Evolutionary conservation across 1,140 invertebrate genomes (phyloP), one percentile per base, ranked within the genome.

Genomic region (Vanessa tameamea): DNA sequence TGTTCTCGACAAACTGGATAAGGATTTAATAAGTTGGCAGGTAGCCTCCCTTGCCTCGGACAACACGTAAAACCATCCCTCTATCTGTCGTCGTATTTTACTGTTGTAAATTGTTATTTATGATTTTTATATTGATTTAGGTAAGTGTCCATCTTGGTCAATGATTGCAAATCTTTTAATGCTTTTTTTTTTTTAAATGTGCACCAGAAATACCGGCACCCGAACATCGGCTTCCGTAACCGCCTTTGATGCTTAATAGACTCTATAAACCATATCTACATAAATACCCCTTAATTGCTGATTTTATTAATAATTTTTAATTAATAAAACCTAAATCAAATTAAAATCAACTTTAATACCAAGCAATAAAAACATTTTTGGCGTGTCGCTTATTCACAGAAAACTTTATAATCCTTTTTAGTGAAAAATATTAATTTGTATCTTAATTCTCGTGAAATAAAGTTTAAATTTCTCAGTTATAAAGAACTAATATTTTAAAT

Each of bases 301-400:
- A 70, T 70, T 70, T 70, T 70, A 75, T 70, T 77, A 73, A 71
- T 77, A 73, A 77, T 77, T 70, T 77, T 69, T 77, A 77, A 77
- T 77, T 73, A 77, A 73, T 77, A 70, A 70, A 71, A 53, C 8
- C 47, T 14, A 2, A 1, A 50, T 26, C 11, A 66, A 50, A 64
- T 12, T 14, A 75, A 75, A 70, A 57, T 55, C 37, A 47, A 69
- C 66, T 31, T 12, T 64, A 66, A 20, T 0, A 0, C 1, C 4
- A 37, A n/a, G 31, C 14, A 15, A n/a, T 61, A 61, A n/a, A 61
- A 8, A 7, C 6, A 26, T 37, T n/a, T 37, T 31, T 61, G 7
- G 12, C 13, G 14, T 23, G 16, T 9, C 23, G 31, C 3, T n/a
- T 23, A 55, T 61, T 51, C 4, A 51, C 4, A 37, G 31, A 15